These are phyloP conservation scores for Cyprinodon variegatus DNA, from an alignment of 2,113 vertebrate genomes.

Conservation along the genomic window DNA sequence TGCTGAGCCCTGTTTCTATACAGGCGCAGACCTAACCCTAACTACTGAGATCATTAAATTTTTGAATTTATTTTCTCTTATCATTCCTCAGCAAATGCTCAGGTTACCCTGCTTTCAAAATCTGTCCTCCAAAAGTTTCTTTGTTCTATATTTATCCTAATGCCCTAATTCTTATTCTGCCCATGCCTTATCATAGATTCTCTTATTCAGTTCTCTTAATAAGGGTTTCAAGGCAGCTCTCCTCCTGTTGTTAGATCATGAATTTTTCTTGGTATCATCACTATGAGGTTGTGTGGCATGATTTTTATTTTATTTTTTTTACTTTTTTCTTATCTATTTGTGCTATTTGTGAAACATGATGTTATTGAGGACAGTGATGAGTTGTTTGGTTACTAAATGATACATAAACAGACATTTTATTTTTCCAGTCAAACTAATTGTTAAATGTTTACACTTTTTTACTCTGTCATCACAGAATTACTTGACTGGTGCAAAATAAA, in stretches of 20 bases:
- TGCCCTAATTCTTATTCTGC: slow-evolving; percentile 71
- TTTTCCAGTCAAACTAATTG: too few relatives aligned
- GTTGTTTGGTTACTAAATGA: background rate
- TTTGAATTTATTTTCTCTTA: slow-evolving; percentile 12
- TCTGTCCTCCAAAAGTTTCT: slow-evolving; percentile 67
- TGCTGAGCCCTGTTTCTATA: slow-evolving; percentile 13
- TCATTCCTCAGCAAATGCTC: slow-evolving; percentile 35
- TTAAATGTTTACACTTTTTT: too few relatives aligned
- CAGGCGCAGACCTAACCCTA: slow-evolving; percentile 13
- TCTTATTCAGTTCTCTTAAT: slow-evolving; percentile 64
- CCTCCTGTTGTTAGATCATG: slow-evolving; percentile 1
- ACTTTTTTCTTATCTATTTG: slow-evolving; percentile 33
- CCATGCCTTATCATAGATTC: slow-evolving; percentile 49
- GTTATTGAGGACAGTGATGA: slow-evolving; percentile 17
- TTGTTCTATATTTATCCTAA: slow-evolving; percentile 73
- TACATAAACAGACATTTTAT: too few relatives aligned
- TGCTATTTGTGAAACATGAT: slow-evolving; percentile 37
- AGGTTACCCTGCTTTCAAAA: slow-evolving; percentile 56
- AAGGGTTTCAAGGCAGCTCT: slow-evolving; percentile 57
- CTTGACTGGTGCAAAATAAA: too few relatives aligned
- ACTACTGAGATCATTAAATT: background rate
- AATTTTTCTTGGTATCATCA: slow-evolving; percentile 43
- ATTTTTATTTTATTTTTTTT: background rate
- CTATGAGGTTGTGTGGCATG: slow-evolving; percentile 18
- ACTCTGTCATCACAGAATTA: too few relatives aligned